Evolutionary conservation across 2,113 vertebrate species (phyloP).

Genomic region (Spilogale gracilis): DNA sequence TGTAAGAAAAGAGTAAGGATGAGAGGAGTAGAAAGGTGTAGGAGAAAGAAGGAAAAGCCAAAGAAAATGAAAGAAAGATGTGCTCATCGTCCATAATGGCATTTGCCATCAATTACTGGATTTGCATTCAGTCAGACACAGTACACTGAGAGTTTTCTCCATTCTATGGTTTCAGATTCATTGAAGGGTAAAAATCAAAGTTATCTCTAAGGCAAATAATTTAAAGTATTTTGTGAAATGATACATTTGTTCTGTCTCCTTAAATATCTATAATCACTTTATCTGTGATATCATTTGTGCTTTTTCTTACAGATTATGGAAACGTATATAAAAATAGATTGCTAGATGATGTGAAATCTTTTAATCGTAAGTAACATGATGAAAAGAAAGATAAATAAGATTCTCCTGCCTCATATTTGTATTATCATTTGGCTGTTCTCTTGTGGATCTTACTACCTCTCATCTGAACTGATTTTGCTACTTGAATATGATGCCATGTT

Average conservation of each 20-base stretch:
- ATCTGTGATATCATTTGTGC: background rate
- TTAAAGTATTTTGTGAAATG: background rate
- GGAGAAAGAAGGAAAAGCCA: background rate
- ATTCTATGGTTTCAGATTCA: background rate
- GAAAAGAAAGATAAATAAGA: background rate
- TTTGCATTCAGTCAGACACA: background rate
- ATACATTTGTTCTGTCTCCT: background rate
- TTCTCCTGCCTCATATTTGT: background rate
- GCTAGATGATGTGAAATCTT: slow-evolving; percentile 24
- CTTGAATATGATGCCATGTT: background rate
- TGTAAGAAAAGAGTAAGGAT: background rate
- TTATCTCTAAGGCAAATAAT: slow-evolving; percentile 33
- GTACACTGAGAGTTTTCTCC: background rate
- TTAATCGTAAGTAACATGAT: background rate
- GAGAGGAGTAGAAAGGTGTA: background rate
- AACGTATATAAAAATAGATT: slow-evolving; percentile 47
- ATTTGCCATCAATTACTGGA: background rate
- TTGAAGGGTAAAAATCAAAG: background rate
- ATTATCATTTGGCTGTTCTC: background rate
- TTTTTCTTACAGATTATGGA: slow-evolving; percentile 54
- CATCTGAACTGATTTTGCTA: background rate
- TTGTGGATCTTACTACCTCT: background rate
- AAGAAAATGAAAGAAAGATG: background rate
- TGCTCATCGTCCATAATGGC: background rate
- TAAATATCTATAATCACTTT: background rate